Base-by-base conservation (phyloP, 1,140 invertebrate species). In the Psilanteris sp. region DNA sequence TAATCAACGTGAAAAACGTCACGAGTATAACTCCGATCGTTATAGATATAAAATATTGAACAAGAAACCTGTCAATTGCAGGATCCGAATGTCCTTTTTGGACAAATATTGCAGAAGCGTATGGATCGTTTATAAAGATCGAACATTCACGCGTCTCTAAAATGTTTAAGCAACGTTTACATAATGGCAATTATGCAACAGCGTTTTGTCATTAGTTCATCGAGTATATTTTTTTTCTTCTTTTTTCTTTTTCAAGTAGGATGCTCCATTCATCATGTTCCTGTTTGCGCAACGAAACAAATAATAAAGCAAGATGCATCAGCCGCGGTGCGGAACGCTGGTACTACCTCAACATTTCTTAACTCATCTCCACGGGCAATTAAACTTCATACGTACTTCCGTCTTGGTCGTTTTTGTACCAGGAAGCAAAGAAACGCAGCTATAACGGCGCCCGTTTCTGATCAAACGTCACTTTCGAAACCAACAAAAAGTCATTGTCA, bases 191-290 rank as follows among this genome's bases (percentile, higher is more conserved):
- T 75, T 68, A 29, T 27, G 48, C 26, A 75, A 75, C n/a, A 8
- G 31, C 18, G 34, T 16, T 41, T 64, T 41, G 67, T 61, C 59
- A 13, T 74, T 74, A 27, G 50, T 73, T 61, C 32, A 59, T 59
- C 70, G 31, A 36, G 31, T 22, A 48, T 24, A 43, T n/a, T n/a
- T n/a, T n/a, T n/a, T n/a, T n/a, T n/a, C n/a, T n/a, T n/a, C n/a
- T n/a, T n/a, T n/a, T n/a, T n/a, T n/a, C 16, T 27, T 72, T 32
- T 62, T 62, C 50, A 37, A 55, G 39, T 13, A 36, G 57, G 48
- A 57, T 57, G 48, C 64, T 75, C 52, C 62, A 62, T 68, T 75
- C 55, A 70, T 66, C 50, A 39, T 39, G 52, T 70, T 70, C 62
- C 52, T 43, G 41, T 76, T 76, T 70, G 57, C 48, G 64, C 57